These are phyloP conservation scores for Notiomystis cincta DNA, from an alignment of 2,113 vertebrate species.

Conservation along the genomic window DNA sequence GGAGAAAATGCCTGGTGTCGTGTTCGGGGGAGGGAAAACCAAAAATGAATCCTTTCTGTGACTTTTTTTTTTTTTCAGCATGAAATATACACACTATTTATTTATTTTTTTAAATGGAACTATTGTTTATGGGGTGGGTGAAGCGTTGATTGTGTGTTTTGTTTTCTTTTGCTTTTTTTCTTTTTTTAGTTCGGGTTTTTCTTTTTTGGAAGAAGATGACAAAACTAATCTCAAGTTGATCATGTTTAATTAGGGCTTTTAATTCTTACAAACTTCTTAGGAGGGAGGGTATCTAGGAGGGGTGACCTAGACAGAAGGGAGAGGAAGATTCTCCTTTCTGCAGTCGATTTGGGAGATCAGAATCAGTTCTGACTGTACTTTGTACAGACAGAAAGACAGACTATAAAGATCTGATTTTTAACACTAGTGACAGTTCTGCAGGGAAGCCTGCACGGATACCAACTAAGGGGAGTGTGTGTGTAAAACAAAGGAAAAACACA, in stretches of 20 bases:
- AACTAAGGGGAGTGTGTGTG: constrained; percentile 14
- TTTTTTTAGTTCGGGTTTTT: neutral
- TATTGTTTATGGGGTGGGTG: constrained; percentile 44
- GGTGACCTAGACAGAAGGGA: neutral
- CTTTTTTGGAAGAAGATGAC: constrained; percentile 20
- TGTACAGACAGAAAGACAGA: constrained; percentile 64
- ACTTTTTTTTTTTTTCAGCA: constrained; percentile 64
- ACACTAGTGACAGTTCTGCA: constrained; percentile 71
- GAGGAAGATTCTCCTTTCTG: neutral
- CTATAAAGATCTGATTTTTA: constrained; percentile 49
- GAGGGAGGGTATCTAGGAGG: neutral
- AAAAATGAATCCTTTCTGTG: constrained; percentile 58
- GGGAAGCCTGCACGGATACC: neutral
- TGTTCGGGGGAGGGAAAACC: constrained; percentile 44
- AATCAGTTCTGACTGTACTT: constrained; percentile 72
- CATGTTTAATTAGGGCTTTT: neutral
- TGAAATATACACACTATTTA: constrained; percentile 82
- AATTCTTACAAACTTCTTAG: neutral
- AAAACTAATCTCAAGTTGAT: neutral
- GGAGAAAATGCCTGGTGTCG: constrained; percentile 45
- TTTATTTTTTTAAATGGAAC: constrained; percentile 75
- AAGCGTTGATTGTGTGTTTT: neutral
- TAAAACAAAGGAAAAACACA: constrained; percentile 37
- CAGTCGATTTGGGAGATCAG: neutral
- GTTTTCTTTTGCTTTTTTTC: neutral